phyloP scores from a whole-genome alignment of 2,797 vertebrate species.

The Limnodromus scolopaceus region DNA sequence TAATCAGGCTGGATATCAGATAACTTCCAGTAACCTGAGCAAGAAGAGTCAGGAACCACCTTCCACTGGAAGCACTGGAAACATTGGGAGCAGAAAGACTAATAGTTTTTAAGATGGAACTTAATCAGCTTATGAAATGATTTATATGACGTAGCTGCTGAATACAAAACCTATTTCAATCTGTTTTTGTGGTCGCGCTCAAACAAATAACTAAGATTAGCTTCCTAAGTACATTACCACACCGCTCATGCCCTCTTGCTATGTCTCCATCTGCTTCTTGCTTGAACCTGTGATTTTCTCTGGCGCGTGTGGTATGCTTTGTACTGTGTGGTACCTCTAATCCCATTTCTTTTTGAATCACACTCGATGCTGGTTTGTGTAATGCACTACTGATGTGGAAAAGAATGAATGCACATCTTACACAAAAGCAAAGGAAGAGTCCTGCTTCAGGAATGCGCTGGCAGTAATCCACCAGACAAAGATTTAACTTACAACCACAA shows the following conservation, averaged over 20 bases:
- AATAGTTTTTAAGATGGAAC: background rate
- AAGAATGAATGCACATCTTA: constrained; percentile 1
- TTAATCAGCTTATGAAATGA: background rate
- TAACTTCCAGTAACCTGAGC: background rate
- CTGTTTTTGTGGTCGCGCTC: background rate
- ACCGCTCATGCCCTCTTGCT: background rate
- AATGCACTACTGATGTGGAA: constrained; percentile 31
- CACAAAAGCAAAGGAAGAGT: background rate
- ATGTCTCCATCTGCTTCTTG: background rate
- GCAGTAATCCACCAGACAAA: background rate
- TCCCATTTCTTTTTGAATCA: background rate
- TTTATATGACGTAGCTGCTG: background rate
- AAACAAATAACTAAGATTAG: background rate
- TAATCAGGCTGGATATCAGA: background rate
- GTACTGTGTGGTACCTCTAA: constrained; percentile 39
- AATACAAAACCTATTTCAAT: background rate
- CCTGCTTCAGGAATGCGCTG: constrained; percentile 46
- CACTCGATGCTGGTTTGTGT: background rate
- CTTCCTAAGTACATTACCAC: background rate
- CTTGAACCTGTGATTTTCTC: background rate
- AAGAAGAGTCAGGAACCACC: background rate
- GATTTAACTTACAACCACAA: background rate
- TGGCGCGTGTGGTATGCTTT: constrained; percentile 50
- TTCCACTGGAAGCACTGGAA: background rate
- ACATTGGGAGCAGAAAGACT: background rate